Percentiles rank a stretch among this genome's conserved stretches.
phyloP scores from a whole-genome alignment of 2,888 invertebrate species.

The Noctua pronuba region DNA sequence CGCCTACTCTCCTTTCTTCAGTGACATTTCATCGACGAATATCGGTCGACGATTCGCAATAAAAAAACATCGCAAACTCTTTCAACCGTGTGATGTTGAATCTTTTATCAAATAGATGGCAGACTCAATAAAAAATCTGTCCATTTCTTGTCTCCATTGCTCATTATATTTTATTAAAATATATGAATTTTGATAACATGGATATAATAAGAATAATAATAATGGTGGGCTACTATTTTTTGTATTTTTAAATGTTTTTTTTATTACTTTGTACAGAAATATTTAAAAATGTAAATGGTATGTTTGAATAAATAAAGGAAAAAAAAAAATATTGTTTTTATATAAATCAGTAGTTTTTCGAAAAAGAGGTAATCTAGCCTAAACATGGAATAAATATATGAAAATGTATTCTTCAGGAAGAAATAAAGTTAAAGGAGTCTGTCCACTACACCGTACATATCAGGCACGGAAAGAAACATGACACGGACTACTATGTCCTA shows the following conservation, averaged over 20 bases:
- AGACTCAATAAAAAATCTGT: neutral
- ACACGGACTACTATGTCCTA: too few species aligned
- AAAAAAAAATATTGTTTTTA: too few species aligned
- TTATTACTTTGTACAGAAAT: too few species aligned
- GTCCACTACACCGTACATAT: neutral
- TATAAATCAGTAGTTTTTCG: neutral
- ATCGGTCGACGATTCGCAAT: conserved; percentile 8
- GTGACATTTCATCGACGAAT: conserved; percentile 18
- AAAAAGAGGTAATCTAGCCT: neutral
- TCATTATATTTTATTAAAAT: neutral
- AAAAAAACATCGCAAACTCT: conserved; percentile 11
- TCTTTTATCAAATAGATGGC: conserved; percentile 12
- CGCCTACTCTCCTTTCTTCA: neutral
- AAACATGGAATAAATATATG: neutral
- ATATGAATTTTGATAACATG: neutral
- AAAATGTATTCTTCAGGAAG: neutral
- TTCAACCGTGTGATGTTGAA: conserved; percentile 1
- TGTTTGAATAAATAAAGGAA: too few species aligned
- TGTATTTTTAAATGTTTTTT: too few species aligned
- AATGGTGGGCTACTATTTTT: too few species aligned
- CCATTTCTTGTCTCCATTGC: neutral
- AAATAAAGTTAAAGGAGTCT: neutral
- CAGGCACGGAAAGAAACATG: neutral
- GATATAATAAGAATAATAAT: too few species aligned
- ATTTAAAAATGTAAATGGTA: too few species aligned